A percentile compares a stretch with the other conserved stretches of the same genome.
phyloP scores from a whole-genome alignment of 64 coral and sea anemone species.

The Montipora cactus region DNA sequence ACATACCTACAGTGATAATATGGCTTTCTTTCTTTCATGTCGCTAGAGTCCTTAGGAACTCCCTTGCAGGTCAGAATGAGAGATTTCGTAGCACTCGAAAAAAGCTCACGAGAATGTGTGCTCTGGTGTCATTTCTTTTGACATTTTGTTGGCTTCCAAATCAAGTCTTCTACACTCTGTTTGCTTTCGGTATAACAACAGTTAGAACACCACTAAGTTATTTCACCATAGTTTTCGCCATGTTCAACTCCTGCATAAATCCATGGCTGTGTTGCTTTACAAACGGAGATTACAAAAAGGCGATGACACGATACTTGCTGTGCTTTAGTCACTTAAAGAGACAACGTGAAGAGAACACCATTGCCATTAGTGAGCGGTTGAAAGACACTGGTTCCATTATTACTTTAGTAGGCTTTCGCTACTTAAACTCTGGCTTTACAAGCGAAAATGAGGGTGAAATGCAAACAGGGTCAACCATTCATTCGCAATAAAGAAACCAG shows the following conservation, averaged over 20 bases:
- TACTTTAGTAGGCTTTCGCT: no score
- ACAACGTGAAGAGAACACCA: no score
- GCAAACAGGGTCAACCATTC: no score
- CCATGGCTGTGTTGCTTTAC: background rate
- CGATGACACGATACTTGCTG: no score
- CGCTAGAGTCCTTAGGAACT: conserved; percentile 27
- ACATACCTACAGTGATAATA: conserved; percentile 53
- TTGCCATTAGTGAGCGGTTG: no score
- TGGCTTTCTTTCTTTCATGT: conserved; percentile 75
- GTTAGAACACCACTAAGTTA: conserved; percentile 53
- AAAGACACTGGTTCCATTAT: no score
- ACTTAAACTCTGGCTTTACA: no score
- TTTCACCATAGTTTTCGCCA: conserved; percentile 76
- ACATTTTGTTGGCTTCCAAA: conserved; percentile 82
- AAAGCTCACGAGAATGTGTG: conserved; percentile 65
- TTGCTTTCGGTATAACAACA: conserved; percentile 53
- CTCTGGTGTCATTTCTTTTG: conserved; percentile 64
- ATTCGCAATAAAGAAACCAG: no score
- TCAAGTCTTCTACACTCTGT: conserved; percentile 67
- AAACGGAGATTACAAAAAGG: no score
- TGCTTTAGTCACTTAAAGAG: no score
- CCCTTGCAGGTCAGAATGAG: conserved; percentile 19
- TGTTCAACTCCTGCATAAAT: conserved; percentile 72
- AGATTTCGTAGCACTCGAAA: conserved; percentile 32
- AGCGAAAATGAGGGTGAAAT: no score